Evolutionary conservation across 2,113 vertebrate genomes (phyloP), one percentile per base, ranked within the genome.

Genomic region (Lophochroa leadbeateri): DNA sequence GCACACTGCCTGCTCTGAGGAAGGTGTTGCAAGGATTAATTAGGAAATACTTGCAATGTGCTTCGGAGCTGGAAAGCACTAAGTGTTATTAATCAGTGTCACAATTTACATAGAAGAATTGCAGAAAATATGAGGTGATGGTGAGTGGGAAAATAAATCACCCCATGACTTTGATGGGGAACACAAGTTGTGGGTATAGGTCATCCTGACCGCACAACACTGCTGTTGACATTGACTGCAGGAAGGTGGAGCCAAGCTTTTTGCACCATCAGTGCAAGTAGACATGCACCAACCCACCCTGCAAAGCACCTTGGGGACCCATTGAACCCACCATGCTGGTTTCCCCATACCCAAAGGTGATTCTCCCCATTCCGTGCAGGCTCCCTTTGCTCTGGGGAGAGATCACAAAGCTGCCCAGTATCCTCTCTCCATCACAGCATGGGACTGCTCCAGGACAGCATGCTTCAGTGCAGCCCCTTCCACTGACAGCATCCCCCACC

Each of bases 61-160:
- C 64, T 90, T 87, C 9, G 4, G 81, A 83, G 81, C 81, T 92
- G 83, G 88, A 88, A 96, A 80, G 78, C 7, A 3, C 58, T 41
- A 88, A 91, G 35, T 31, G 49, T 82, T 79, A 94, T 96, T 93
- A 91, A 96, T 95, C 91, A 93, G 92, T 50, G 76, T 63, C 92
- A 55, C 3, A 3, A 77, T 74, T 94, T 88, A 92, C 91, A 84
- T 53, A 84, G 76, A 68, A 95, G 76, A 92, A 95, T 57, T 65
- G 75, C 53, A 78, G 85, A 86, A 96, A 94, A 81, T 91, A 72
- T 11, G 44, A 68, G 39, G 29, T 35, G 55, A 70, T 31, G 20
- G 43, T 13, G 29, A 88, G 83, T 31, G 58, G 69, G 58, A 86
- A 77, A 90, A 92, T 78, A 63, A 95, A 88, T 91, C 77, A 82